Evolutionary conservation across 2,113 vertebrate genomes (phyloP).

Genomic region (Octodon degus): DNA sequence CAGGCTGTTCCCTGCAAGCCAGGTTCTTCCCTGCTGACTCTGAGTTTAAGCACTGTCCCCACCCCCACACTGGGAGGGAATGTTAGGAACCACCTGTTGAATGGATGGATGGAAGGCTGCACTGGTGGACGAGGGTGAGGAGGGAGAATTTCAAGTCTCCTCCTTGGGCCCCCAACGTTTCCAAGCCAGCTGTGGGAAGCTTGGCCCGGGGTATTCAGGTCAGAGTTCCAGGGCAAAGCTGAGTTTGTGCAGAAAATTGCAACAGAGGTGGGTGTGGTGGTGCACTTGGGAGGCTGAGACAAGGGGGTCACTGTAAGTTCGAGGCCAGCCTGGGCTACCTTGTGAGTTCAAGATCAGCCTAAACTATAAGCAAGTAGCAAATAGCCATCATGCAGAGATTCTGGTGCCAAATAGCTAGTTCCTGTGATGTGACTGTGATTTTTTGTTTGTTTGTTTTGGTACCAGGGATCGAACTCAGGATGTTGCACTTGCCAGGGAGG

Average conservation of each 20-base stretch:
- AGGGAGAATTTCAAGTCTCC: not conserved
- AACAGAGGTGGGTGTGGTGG: not conserved
- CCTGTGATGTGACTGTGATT: not conserved
- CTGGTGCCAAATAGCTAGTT: not conserved
- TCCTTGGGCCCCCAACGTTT: not conserved
- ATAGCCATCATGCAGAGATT: not conserved
- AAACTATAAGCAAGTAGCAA: not conserved
- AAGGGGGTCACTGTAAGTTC: not conserved
- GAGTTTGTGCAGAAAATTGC: not conserved
- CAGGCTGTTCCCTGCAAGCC: not conserved
- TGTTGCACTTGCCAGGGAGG: too few species aligned
- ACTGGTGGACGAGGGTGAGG: fast-evolving
- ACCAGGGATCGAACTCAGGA: too few species aligned
- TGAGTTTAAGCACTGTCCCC: not conserved
- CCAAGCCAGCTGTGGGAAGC: not conserved
- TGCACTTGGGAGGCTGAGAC: not conserved
- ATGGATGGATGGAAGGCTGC: not conserved
- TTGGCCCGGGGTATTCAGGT: not conserved
- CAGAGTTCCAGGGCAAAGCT: not conserved
- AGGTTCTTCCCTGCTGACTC: not conserved
- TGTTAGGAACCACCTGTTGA: not conserved
- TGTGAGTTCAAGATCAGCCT: not conserved
- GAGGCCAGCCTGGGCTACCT: not conserved
- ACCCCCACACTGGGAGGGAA: not conserved
- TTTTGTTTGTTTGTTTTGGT: too few species aligned